Evolutionary conservation across 2,113 vertebrate genomes (phyloP).

Genomic region (Rhadina sibilatrix): DNA sequence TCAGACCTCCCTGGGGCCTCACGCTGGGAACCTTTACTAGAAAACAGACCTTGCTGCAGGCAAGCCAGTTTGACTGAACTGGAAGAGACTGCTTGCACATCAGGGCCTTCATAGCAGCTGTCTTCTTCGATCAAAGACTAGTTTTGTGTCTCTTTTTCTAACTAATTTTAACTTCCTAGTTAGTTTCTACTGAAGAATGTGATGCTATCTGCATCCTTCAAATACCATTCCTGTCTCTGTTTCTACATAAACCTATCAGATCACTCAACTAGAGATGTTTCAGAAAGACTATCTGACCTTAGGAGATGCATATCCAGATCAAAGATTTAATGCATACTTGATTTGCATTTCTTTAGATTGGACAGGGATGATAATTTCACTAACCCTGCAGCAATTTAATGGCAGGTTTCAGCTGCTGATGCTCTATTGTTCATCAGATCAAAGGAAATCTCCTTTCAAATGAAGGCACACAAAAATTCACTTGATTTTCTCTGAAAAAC

Average conservation of each 20-base stretch:
- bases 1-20: neutral
- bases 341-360: constrained; percentile 5
- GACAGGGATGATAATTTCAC: neutral
- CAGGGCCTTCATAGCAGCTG: neutral
- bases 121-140: constrained; percentile 5
- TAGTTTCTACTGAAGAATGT: neutral
- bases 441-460: constrained; percentile 28
- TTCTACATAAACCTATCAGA: neutral
- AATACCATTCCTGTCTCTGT: neutral
- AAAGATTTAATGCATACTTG: constrained; percentile 2
- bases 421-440: neutral
- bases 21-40: neutral
- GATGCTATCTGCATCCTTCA: neutral
- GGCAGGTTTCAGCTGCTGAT: neutral
- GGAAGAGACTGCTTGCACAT: neutral
- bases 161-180: neutral
- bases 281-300: neutral
- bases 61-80: neutral
- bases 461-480: neutral
- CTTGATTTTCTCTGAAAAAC: neutral
- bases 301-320: constrained; percentile 29
- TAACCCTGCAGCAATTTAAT: neutral
- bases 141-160: neutral
- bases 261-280: neutral
- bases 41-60: neutral